Evolutionary conservation across 2,113 vertebrate species (phyloP).

Genomic region (Zootoca vivipara): DNA sequence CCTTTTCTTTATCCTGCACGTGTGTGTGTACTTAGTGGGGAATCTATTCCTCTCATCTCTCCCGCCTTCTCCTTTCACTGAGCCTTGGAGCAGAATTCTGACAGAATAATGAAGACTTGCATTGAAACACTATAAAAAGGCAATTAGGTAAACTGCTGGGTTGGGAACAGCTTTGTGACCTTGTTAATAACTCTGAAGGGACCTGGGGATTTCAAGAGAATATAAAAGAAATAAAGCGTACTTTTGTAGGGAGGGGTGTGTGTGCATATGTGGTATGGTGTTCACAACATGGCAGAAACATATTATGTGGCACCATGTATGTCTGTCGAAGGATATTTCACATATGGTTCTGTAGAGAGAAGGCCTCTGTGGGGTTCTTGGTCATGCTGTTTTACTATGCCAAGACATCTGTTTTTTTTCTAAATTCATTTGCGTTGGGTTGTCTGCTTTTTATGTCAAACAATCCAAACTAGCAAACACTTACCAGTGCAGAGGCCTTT

Average conservation of each 20-base stretch:
- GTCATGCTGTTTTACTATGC: not conserved
- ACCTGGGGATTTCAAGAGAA: conserved; percentile 56
- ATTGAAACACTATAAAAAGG: conserved; percentile 80
- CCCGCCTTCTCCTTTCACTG: not conserved
- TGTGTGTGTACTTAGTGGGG: not conserved
- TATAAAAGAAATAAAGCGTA: not conserved
- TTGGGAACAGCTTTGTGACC: conserved; percentile 77
- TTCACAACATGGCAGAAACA: not conserved
- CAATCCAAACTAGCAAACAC: not conserved
- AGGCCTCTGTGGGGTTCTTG: accelerated
- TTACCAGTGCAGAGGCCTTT: not conserved
- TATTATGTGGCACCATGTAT: not conserved
- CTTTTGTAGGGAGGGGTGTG: accelerated
- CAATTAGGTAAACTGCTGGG: conserved; percentile 82
- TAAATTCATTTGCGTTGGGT: accelerated
- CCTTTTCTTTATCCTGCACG: not conserved
- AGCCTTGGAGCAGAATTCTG: conserved; percentile 68
- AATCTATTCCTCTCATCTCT: conserved; percentile 38
- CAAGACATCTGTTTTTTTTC: accelerated
- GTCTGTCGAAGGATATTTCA: not conserved
- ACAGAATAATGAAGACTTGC: conserved; percentile 82
- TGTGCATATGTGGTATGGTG: not conserved
- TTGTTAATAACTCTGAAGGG: conserved; percentile 77
- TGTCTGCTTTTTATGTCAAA: not conserved
- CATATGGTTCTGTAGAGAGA: not conserved